These are phyloP conservation scores for Myotis planiceps DNA, from an alignment of 2,797 vertebrate species.

Conservation along the genomic window DNA sequence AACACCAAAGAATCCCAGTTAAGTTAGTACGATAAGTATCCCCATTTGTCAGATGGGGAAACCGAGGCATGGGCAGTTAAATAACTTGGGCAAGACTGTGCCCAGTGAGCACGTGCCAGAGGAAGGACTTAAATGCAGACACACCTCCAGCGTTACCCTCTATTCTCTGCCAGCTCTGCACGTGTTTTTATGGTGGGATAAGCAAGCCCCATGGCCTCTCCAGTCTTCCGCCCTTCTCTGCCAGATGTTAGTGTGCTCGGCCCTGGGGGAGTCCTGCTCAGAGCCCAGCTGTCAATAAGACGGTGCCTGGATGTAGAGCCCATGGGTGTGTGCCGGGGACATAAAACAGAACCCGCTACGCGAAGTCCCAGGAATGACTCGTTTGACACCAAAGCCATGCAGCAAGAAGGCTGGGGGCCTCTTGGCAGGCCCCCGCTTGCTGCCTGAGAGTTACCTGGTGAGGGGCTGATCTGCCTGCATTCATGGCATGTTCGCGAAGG, in stretches of 20 bases:
- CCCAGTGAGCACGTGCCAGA: background rate
- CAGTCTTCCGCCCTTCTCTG: background rate
- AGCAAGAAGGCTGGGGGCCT: background rate
- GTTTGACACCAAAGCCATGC: background rate
- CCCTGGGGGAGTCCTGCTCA: background rate
- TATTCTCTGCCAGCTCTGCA: background rate
- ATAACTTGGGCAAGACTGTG: background rate
- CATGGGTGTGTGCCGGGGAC: background rate
- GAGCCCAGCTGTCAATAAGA: background rate
- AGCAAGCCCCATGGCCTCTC: background rate
- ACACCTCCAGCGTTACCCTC: accelerated
- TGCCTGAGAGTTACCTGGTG: background rate
- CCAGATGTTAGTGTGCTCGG: background rate
- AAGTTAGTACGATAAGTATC: background rate
- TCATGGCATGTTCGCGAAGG: background rate
- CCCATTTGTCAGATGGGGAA: background rate
- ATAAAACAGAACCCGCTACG: background rate
- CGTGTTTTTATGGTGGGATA: background rate
- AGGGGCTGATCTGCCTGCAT: background rate
- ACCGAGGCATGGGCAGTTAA: background rate
- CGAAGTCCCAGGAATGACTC: accelerated
- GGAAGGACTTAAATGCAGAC: background rate
- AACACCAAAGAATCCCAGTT: background rate
- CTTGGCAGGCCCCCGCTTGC: background rate
- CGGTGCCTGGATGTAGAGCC: background rate